A percentile compares a stretch with the other conserved stretches of the same genome.
Conservation (phyloP, 2,888 invertebrate genomes). For the Aphodius sticticus region DNA sequence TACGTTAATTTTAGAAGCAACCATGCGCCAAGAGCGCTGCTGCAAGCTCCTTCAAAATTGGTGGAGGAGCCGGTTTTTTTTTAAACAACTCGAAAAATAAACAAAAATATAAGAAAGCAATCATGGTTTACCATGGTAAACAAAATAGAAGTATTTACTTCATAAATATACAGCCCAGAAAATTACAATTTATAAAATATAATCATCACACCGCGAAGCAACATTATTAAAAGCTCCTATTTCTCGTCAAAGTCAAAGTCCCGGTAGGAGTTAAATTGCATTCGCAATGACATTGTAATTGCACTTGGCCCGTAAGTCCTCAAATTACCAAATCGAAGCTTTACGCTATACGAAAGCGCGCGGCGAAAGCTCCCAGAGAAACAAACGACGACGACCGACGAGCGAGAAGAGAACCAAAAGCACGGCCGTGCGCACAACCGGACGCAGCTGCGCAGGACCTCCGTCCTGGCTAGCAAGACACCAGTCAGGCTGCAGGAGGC, state of each 20-base stretch:
- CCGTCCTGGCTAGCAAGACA: slow-evolving; percentile 57
- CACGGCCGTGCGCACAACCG: slow-evolving; percentile 56
- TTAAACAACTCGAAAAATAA: too few relatives aligned
- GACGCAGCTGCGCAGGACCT: slow-evolving; percentile 64
- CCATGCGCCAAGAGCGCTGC: too few relatives aligned
- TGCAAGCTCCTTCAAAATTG: too few relatives aligned
- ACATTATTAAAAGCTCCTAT: background rate
- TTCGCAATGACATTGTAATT: slow-evolving; percentile 23
- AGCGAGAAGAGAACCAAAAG: background rate
- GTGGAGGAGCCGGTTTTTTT: too few relatives aligned
- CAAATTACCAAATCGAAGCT: slow-evolving; percentile 59
- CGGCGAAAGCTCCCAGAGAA: slow-evolving; percentile 52
- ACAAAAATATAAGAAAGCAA: too few relatives aligned
- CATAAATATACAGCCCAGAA: background rate
- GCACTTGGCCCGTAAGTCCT: slow-evolving; percentile 40
- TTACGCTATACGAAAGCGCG: slow-evolving; percentile 56
- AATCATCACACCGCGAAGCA: background rate
- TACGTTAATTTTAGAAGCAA: too few relatives aligned
- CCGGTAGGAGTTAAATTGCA: background rate
- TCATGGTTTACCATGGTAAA: background rate
- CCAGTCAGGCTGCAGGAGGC: slow-evolving; percentile 56
- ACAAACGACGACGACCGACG: slow-evolving; percentile 46
- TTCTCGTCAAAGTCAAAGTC: slow-evolving; percentile 17
- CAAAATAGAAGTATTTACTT: background rate
- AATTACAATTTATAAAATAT: background rate